Conservation (phyloP, 1,140 invertebrate species). For the Macrocentrus cingulum region DNA sequence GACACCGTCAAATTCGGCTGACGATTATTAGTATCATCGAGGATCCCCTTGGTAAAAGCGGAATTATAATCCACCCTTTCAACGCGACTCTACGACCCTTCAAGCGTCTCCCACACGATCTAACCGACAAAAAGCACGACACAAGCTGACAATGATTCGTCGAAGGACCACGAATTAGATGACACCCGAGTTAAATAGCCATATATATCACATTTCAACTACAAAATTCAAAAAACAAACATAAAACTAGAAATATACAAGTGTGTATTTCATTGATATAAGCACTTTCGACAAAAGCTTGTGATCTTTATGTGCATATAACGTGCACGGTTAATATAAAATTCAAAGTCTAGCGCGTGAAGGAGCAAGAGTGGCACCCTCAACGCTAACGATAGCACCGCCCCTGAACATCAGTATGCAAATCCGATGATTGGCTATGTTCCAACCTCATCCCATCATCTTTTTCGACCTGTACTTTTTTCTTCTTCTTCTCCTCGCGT, state of each 20-base stretch:
- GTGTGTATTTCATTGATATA: background rate
- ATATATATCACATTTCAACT: no score
- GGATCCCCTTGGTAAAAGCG: slow-evolving; percentile 7
- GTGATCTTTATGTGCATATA: slow-evolving; percentile 14
- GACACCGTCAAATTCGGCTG: slow-evolving; percentile 22
- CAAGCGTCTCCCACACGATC: no score
- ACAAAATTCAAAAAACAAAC: no score
- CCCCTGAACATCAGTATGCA: slow-evolving; percentile 57
- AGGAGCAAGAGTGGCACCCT: slow-evolving; percentile 46
- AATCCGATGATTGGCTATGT: slow-evolving; percentile 59
- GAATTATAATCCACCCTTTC: slow-evolving; percentile 29
- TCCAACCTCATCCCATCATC: slow-evolving; percentile 41
- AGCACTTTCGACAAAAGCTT: slow-evolving; percentile 4
- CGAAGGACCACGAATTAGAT: no score
- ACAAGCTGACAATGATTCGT: no score
- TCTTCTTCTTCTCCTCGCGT: slow-evolving; percentile 15
- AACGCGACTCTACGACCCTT: slow-evolving; percentile 11
- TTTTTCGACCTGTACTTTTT: slow-evolving; percentile 28
- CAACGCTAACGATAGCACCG: slow-evolving; percentile 52
- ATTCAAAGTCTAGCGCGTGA: slow-evolving; percentile 51
- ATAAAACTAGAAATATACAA: slow-evolving; percentile 3
- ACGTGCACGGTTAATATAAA: slow-evolving; percentile 41
- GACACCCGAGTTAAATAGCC: no score
- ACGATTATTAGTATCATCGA: slow-evolving; percentile 27
- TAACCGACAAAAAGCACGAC: no score